Evolutionary conservation across 2,888 invertebrate species (phyloP).

Genomic region (Melolontha melolontha): DNA sequence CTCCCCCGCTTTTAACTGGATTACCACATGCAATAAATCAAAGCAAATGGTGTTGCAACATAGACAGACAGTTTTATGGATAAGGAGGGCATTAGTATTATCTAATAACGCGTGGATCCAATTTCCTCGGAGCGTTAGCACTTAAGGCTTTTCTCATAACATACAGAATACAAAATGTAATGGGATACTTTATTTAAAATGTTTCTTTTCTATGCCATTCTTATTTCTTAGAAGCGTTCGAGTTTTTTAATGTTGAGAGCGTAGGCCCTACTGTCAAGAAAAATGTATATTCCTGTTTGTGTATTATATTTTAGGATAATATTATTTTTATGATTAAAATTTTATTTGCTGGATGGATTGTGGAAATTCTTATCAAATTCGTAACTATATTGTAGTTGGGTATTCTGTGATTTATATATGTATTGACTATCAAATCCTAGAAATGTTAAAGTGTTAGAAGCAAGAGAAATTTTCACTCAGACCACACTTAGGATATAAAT

Average conservation of each 20-base stretch:
- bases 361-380: too few relatives aligned
- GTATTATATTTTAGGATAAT: too few relatives aligned
- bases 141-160: slow-evolving; percentile 3
- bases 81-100: slow-evolving; percentile 10
- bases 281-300: too few relatives aligned
- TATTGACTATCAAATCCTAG: too few relatives aligned
- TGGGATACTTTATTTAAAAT: slow-evolving; percentile 18
- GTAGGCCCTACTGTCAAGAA: too few relatives aligned
- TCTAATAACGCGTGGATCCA: slow-evolving; percentile 22
- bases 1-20: slow-evolving; percentile 2
- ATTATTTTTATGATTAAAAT: too few relatives aligned
- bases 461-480: too few relatives aligned
- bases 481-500: too few relatives aligned
- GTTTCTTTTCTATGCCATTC: slow-evolving; percentile 6
- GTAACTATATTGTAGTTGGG: too few relatives aligned
- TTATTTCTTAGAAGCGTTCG: background rate
- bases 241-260: background rate
- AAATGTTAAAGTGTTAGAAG: too few relatives aligned
- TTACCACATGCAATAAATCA: slow-evolving; percentile 26
- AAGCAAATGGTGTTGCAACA: background rate
- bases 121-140: slow-evolving; percentile 2
- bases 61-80: slow-evolving; percentile 13
- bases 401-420: too few relatives aligned
- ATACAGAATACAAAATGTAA: slow-evolving; percentile 16
- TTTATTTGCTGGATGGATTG: too few relatives aligned